Conservation (phyloP, 2,113 vertebrate species). For the Chionodraco myersi region DNA sequence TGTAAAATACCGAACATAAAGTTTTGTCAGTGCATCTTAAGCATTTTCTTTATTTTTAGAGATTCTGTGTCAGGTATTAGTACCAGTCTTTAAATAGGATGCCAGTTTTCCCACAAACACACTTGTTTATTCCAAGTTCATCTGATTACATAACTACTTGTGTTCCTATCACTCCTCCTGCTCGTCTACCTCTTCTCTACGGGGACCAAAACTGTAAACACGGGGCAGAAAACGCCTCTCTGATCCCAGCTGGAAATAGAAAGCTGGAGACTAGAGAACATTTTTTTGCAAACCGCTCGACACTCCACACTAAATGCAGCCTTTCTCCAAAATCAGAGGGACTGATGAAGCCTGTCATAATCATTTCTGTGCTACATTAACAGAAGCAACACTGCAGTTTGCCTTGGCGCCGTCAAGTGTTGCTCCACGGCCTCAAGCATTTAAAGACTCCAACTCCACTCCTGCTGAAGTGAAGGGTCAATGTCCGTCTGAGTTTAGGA, state of each 20-base stretch:
- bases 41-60: neutral
- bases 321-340: constrained; percentile 67
- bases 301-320: constrained; percentile 62
- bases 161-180: constrained; percentile 32
- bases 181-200: constrained; percentile 34
- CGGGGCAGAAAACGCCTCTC: constrained; percentile 40
- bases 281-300: constrained; percentile 47
- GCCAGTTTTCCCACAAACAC: constrained; percentile 2
- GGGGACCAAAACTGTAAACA: constrained; percentile 43
- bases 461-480: constrained; percentile 38
- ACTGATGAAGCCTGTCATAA: constrained; percentile 70
- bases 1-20: neutral
- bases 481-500: constrained; percentile 55
- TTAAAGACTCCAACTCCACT: constrained; percentile 39
- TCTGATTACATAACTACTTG: constrained; percentile 20
- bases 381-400: constrained; percentile 64
- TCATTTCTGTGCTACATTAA: constrained; percentile 78
- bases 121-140: constrained; percentile 17
- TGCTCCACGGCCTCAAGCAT: constrained; percentile 52
- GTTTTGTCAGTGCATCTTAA: neutral
- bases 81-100: constrained; percentile 14
- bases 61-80: neutral
- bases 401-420: constrained; percentile 61
- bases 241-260: constrained; percentile 65
- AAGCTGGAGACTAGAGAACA: constrained; percentile 49